Evolutionary conservation across 2,888 invertebrate genomes (phyloP), one percentile per base, ranked within the genome.

Genomic region (Portevinia maculata): DNA sequence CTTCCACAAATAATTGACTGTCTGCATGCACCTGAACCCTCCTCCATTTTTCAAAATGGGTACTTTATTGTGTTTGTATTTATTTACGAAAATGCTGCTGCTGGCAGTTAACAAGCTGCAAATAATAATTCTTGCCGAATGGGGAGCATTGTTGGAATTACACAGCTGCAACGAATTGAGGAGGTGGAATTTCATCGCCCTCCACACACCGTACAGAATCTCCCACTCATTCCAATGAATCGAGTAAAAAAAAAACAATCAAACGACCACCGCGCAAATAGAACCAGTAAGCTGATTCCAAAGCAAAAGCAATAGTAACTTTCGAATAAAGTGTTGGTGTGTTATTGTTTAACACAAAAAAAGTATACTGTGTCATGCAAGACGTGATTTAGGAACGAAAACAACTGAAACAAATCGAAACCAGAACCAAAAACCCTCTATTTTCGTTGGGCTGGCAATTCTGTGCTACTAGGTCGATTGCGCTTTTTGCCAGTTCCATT

Each of bases 391-490:
- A 83, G 76, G 81, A 55, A 71, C 59, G 59, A 67, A 70, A 78
- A 52, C 65, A 17, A 65, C 28, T 70, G 57, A 76, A 76, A 65
- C 70, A 81, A 50, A 74, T 37, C 65, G 39, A 24, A n/a, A 17
- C 15, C 28, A 24, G 24, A 24, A 24, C 24, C 24, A 24, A 24
- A 13, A 34, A 11, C 5, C 19, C 7, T 32, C 44, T 34, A 53
- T 52, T 70, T 70, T 41, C 41, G 65, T 55, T 50, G 46, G 60
- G 17, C 70, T 71, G 81, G 81, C 71, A 78, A 71, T 78, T 83
- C 81, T 78, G 28, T 78, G 81, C 71, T 71, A 76, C 81, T 83
- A 65, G 81, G 81, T 83, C 81, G 81, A 76, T 71, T 83, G 65
- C 48, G 57, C 64, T 76, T 44, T 79, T 76, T 53, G 55, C 39